Evolutionary conservation across 2,797 vertebrate species (phyloP), one percentile per base, ranked within the genome.

Genomic region (Gambusia yucatana): DNA sequence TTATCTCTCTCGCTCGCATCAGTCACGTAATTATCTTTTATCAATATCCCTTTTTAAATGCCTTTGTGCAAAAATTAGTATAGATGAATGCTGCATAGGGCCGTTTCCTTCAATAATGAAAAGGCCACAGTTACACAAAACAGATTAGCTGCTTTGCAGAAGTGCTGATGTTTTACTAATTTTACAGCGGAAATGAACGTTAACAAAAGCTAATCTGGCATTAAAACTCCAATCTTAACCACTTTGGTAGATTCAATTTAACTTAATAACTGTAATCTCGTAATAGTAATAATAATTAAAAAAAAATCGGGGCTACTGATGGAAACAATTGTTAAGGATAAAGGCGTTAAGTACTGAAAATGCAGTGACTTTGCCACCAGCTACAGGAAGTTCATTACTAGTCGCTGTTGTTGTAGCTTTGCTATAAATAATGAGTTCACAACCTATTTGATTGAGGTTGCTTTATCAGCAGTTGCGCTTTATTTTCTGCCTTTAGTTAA

Each of bases 401-500:
- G 61, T 72, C 81, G 73, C 6, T 87, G 70, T n/a, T 87, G 70
- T 28, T 73, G 77, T 83, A 77, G 80, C 81, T 67, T 48, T 50
- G 77, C 67, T 52, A 86, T 87, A 84, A 86, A 89, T 87, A 91
- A 88, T 92, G 88, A 89, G 76, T 73, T 79, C 84, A 80, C 82
- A 90, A 84, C 65, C 79, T 78, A 67, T 88, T 88, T 87, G 83
- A 84, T 67, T 50, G 67, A 79, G 81, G 79, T 76, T 86, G 78
- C 77, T 81, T 84, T 88, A 89, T 93, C 84, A 87, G 87, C 76
- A 86, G 83, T 63, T 82, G 50, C 52, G 81, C 85, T 86, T 88
- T 87, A 88, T 88, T 91, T 91, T 81, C 84, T 17, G 44, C 75
- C 76, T 78, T 77, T 78, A 44, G 78, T 88, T 93, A 92, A 94